Percentiles rank a stretch among this genome's conserved stretches.
Evolutionary conservation across 2,797 vertebrate genomes (phyloP).

Genomic region (Oophaga sylvatica): DNA sequence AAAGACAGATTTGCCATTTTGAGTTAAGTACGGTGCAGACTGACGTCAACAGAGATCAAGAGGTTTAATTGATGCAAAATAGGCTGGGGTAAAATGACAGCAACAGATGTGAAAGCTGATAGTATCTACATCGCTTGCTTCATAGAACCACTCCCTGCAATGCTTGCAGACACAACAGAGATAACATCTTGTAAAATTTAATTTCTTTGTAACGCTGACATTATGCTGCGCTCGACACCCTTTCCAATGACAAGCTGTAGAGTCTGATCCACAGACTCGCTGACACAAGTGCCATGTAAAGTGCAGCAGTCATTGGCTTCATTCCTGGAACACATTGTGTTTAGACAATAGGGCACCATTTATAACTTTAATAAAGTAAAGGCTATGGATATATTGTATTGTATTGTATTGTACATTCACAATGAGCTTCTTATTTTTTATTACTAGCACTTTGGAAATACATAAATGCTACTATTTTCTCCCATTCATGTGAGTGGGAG

Average conservation of each 20-base stretch:
- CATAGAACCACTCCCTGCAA: constrained; percentile 34
- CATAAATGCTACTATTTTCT: not conserved
- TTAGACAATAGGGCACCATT: constrained; percentile 34
- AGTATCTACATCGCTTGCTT: constrained; percentile 4
- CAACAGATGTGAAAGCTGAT: constrained; percentile 42
- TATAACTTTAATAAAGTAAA: constrained; percentile 11
- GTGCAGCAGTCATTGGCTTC: constrained; percentile 29
- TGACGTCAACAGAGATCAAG: constrained; percentile 32
- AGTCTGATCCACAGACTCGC: constrained; percentile 16
- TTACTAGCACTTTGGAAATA: not conserved
- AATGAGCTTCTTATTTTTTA: not conserved
- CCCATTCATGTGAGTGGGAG: not conserved
- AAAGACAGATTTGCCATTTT: constrained; percentile 20
- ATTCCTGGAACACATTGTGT: constrained; percentile 42
- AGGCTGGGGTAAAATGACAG: constrained; percentile 28
- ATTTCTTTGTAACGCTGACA: constrained; percentile 41
- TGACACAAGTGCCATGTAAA: constrained; percentile 38
- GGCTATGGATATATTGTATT: constrained; percentile 12
- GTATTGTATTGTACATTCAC: too few relatives aligned
- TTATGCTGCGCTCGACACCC: constrained; percentile 41
- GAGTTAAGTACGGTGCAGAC: constrained; percentile 24
- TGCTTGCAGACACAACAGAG: constrained; percentile 33
- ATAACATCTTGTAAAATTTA: constrained; percentile 51
- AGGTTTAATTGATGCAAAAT: constrained; percentile 56
- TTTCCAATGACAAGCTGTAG: constrained; percentile 30